Base-by-base conservation (phyloP, 53 echinoderm and acorn worm species). In the Arbacia lixula region DNA sequence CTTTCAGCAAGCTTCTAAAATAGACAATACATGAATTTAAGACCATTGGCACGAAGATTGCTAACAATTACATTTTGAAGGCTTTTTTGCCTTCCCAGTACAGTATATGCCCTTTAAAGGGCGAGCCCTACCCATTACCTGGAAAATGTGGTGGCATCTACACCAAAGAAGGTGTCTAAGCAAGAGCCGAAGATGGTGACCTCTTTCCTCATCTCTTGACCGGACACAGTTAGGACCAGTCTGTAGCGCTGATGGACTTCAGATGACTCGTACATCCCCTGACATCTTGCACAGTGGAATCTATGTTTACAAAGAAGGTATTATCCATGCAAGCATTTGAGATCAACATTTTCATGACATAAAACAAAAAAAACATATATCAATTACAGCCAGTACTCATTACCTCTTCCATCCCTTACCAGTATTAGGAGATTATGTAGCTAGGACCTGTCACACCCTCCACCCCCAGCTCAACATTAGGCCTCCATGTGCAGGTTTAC, bases 111-210 rank as follows among this genome's bases (percentile, higher is more conserved):
- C n/a, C n/a, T n/a, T n/a, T n/a, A n/a, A n/a, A n/a, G n/a, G n/a
- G n/a, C n/a, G n/a, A 46, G 49, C 49, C 14, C 49, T 46, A 46
- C 8, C 49, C 36, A 9, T 49, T 64, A 81, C 82, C 82, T 81
- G 39, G 43, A 26, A 2, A 81, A 63, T 2, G 6, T 64, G 3
- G 82, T 81, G n/a, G 82, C 82, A 64, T 81, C 64, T 5, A 25
- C n/a, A 3, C 82, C 82, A 46, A 81, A 49, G 12, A 63, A 39
- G 29, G 50, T 26, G 30, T 81, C 82, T 26, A 81, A 33, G 22
- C 82, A 81, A 30, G 82, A 81, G 10, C 82, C 82, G 43, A 81
- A 81, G 9, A 81, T 29, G 17, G 82, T 81, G 19, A 81, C 64
- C 42, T 64, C 82, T 63, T 64, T 63, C 12, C 43, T 63, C 33